Percentiles rank a stretch among this genome's conserved stretches.
These are phyloP conservation scores for Ypsolopha sequella DNA, from an alignment of 2,888 invertebrate species.

Conservation along the genomic window DNA sequence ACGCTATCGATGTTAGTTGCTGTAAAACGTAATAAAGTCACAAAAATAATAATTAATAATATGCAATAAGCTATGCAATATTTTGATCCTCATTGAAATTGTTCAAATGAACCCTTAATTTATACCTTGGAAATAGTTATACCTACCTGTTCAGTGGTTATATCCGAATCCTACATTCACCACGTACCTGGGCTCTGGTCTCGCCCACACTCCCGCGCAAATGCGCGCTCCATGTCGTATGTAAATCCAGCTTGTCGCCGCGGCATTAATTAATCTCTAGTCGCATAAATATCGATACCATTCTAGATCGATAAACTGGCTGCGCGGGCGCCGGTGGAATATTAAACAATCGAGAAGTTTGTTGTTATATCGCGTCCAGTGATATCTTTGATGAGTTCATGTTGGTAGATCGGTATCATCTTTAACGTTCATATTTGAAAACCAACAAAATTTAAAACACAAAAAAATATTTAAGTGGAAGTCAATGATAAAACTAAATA, in stretches of 20 bases:
- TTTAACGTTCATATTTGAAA: no score
- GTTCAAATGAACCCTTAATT: no score
- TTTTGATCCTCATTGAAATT: no score
- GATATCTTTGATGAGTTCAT: not conserved
- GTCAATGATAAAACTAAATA: no score
- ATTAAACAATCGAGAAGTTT: conserved; percentile 32
- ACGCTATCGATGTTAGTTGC: no score
- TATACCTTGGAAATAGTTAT: no score
- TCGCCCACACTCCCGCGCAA: conserved; percentile 47
- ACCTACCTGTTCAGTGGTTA: no score
- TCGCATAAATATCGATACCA: conserved; percentile 58
- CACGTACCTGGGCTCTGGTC: not conserved
- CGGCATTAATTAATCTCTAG: conserved; percentile 64
- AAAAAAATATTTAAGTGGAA: no score
- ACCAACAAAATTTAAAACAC: no score
- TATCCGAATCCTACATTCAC: not conserved
- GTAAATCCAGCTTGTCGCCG: conserved; percentile 62
- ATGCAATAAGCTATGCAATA: no score
- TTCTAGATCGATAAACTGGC: conserved; percentile 4
- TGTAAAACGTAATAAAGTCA: no score
- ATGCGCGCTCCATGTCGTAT: conserved; percentile 68
- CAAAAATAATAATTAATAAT: no score
- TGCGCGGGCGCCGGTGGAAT: conserved; percentile 18
- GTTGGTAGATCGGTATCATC: not conserved
- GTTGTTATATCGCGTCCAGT: conserved; percentile 3